Evolutionary conservation across 2,797 vertebrate species (phyloP), one percentile per base, ranked within the genome.

Genomic region (Borostomias antarcticus): DNA sequence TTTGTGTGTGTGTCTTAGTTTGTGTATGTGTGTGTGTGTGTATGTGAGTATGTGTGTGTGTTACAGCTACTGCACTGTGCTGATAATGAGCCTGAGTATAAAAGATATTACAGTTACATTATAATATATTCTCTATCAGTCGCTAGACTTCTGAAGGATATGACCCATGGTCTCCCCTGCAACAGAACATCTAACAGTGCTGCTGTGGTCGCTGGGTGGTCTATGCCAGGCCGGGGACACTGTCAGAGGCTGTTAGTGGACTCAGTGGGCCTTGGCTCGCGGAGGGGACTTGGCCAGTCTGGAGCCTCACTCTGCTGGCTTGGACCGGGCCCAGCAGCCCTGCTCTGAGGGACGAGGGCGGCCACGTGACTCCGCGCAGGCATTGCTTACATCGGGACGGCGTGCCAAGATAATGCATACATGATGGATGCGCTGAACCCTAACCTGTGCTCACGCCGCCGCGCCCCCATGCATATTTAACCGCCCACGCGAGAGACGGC

Each of bases 401-500:
- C 64, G 59, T 13, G 40, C 70, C 67, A 68, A 68, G 58, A 77
- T 69, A 81, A 83, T 72, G 64, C 70, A 74, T 66, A 67, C 64
- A 62, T 69, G 68, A 82, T 81, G 76, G 64, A 76, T 78, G 71
- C 25, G 25, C 68, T 78, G 60, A 84, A 79, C 81, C 64, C 45
- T 85, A 71, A 86, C 80, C 78, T 60, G 63, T 65, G 75, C 63
- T 73, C 69, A 81, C 62, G 70, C 70, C 35, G 65, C 50, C 54
- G 64, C 28, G 32, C 57, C 15, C 48, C 5, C 58, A 63, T 77
- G 60, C 62, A 80, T 80, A 78, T 80, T 71, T 61, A 74, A 79
- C 59, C 43, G 40, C 64, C 74, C 59, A 59, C 62, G 40, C 58
- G 62, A 74, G 74, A 65, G 48, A 48, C 33, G 8, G 25, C 6